Percentiles rank a stretch among this genome's conserved stretches.
These are phyloP conservation scores for Lasiurus borealis DNA, from an alignment of 2,113 vertebrate species.

Conservation along the genomic window DNA sequence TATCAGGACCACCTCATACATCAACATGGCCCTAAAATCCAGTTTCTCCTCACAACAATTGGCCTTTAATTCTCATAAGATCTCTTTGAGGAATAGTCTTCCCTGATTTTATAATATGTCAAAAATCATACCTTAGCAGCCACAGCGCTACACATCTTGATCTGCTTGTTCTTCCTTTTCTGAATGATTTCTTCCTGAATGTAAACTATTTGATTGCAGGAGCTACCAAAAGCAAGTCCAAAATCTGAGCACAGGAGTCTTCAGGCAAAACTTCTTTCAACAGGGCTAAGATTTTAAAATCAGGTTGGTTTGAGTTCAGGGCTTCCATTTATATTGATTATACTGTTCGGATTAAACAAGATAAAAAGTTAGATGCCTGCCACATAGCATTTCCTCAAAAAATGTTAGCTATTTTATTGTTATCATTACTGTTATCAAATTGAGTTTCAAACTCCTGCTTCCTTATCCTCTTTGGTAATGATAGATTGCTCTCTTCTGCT, in stretches of 20 bases:
- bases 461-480: not conserved
- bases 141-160: constrained; percentile 90
- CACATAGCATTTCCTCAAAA: not conserved
- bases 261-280: not conserved
- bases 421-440: not conserved
- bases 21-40: constrained; percentile 89
- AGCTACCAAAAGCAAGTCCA: not conserved
- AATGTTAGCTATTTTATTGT: not conserved
- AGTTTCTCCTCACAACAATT: constrained; percentile 90
- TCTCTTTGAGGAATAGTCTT: constrained; percentile 91
- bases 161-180: constrained; percentile 73
- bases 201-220: constrained; percentile 40
- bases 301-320: not conserved
- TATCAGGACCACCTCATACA: constrained; percentile 90
- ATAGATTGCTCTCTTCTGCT: not conserved
- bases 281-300: not conserved
- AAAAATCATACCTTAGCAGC: constrained; percentile 90
- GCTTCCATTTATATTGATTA: not conserved
- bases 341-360: not conserved
- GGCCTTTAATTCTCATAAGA: constrained; percentile 87
- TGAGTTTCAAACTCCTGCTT: constrained; percentile 26
- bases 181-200: constrained; percentile 76
- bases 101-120: constrained; percentile 90
- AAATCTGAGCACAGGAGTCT: not conserved
- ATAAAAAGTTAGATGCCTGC: not conserved